A percentile compares a stretch with the other conserved stretches of the same genome.
Conservation (phyloP, 2,797 vertebrate species). For the Alauda arvensis region DNA sequence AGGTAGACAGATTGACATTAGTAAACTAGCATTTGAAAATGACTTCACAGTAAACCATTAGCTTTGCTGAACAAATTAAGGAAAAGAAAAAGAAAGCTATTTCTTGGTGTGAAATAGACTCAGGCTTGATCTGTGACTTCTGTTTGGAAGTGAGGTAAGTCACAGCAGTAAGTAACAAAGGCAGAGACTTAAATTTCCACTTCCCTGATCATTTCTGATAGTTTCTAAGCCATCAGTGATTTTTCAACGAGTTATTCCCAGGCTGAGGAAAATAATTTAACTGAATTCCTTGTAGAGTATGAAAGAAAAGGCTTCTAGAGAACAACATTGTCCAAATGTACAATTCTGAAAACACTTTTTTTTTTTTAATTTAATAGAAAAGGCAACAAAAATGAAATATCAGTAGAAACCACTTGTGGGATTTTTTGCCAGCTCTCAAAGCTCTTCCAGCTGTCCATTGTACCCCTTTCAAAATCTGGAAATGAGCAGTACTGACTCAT, state of each 20-base stretch:
- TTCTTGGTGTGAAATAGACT: neutral
- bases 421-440: neutral
- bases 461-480: neutral
- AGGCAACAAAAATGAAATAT: neutral
- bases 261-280: neutral
- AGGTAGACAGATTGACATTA: neutral
- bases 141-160: neutral
- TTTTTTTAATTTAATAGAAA: neutral
- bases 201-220: neutral
- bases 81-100: neutral
- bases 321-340: neutral
- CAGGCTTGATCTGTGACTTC: neutral
- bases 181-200: neutral
- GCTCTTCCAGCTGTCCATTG: neutral
- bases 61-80: neutral
- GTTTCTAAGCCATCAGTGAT: neutral
- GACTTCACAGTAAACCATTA: neutral
- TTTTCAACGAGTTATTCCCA: neutral
- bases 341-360: neutral
- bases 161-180: neutral
- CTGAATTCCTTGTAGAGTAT: neutral
- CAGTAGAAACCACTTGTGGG: neutral
- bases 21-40: slow-evolving; percentile 21
- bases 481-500: neutral
- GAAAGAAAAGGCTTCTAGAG: neutral